These are phyloP conservation scores for Trichacis sp. DNA, from an alignment of 2,888 invertebrate genomes.

Conservation along the genomic window DNA sequence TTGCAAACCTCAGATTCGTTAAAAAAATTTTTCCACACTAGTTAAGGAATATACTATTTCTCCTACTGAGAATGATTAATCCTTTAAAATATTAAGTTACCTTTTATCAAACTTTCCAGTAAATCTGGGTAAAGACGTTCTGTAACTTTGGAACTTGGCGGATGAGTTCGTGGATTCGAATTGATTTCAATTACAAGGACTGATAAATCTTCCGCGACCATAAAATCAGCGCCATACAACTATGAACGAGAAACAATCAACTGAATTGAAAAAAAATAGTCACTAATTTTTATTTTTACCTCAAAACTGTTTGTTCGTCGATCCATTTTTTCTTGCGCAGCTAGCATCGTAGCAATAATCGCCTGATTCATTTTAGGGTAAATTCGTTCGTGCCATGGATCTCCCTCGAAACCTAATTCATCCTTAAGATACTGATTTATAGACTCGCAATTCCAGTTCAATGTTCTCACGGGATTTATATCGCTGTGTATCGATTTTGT, in stretches of 20 bases:
- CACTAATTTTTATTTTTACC: no score
- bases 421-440: slow-evolving; percentile 68
- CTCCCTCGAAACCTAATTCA: slow-evolving; percentile 75
- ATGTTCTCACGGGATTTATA: slow-evolving; percentile 24
- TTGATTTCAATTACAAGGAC: slow-evolving; percentile 96
- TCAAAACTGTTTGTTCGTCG: slow-evolving; percentile 84
- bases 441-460: slow-evolving; percentile 63
- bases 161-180: slow-evolving; percentile 85
- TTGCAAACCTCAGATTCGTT: no score
- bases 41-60: no score
- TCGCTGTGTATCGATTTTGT: slow-evolving; percentile 77
- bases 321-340: slow-evolving; percentile 80
- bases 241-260: no score
- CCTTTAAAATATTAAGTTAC: no score
- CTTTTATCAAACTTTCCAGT: slow-evolving; percentile 88
- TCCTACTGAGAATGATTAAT: no score
- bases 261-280: no score
- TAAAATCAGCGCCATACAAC: slow-evolving; percentile 90
- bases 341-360: slow-evolving; percentile 83
- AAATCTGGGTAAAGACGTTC: slow-evolving; percentile 84
- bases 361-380: slow-evolving; percentile 89
- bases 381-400: slow-evolving; percentile 73
- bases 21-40: no score
- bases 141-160: slow-evolving; percentile 84
- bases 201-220: slow-evolving; percentile 84